Evolutionary conservation across 2,113 vertebrate species (phyloP).

Genomic region (Puffinus mauretanicus): DNA sequence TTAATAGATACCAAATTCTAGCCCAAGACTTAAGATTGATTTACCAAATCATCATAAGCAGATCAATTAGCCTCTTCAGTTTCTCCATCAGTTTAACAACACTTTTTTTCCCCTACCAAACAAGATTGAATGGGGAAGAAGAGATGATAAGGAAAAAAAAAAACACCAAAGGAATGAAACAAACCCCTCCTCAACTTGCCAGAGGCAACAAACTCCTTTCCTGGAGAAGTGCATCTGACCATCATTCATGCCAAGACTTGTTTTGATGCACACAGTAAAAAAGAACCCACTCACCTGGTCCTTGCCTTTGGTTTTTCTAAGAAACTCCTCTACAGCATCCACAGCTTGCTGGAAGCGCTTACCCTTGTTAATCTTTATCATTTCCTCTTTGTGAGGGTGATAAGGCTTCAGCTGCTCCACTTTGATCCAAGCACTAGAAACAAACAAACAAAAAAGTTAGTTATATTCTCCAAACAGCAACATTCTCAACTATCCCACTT

Average conservation of each 20-base stretch:
- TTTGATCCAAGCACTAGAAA: constrained; percentile 95
- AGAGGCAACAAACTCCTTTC: background rate
- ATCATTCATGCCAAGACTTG: background rate
- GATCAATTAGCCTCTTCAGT: background rate
- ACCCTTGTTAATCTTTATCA: constrained; percentile 99
- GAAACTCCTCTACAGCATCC: constrained; percentile 95
- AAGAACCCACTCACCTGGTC: constrained; percentile 82
- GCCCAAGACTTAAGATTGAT: background rate
- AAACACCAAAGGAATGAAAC: background rate
- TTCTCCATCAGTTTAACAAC: background rate
- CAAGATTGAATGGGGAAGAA: background rate
- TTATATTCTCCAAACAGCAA: background rate
- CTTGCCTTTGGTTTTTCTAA: constrained; percentile 93
- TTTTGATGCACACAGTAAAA: background rate
- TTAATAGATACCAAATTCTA: background rate
- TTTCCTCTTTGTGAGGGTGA: constrained; percentile 96
- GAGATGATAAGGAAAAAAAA: background rate
- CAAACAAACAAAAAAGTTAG: background rate
- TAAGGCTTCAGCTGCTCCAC: constrained; percentile 98
- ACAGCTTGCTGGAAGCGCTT: constrained; percentile 98
- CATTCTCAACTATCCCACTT: background rate
- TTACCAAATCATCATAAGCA: background rate
- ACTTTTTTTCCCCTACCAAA: background rate
- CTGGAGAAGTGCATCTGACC: background rate
- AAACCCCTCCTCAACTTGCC: background rate